Conservation (phyloP, 2,888 invertebrate genomes). For the Kuschelorhynchus macadamiae region DNA sequence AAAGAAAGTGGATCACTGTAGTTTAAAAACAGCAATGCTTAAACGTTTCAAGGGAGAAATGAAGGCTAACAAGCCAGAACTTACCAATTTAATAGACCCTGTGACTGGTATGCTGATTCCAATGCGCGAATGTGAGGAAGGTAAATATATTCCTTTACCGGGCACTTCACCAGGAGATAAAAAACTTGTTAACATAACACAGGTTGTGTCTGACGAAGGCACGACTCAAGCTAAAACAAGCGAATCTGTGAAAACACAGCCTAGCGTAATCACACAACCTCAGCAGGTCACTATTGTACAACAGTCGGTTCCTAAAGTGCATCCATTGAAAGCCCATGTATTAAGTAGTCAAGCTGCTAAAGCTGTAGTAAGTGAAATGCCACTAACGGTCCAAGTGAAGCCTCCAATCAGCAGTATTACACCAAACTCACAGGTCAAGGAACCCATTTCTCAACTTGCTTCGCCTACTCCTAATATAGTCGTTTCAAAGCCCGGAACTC, state of each 20-base stretch:
- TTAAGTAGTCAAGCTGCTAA: slow-evolving; percentile 70
- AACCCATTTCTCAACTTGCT: slow-evolving; percentile 13
- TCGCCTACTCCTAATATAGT: slow-evolving; percentile 23
- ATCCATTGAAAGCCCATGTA: slow-evolving; percentile 76
- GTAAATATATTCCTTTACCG: slow-evolving; percentile 76
- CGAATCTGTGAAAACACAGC: slow-evolving; percentile 39
- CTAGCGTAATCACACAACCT: slow-evolving; percentile 52
- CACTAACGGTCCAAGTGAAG: neutral
- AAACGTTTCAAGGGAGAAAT: slow-evolving; percentile 66
- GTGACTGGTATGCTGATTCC: slow-evolving; percentile 81
- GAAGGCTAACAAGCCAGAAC: slow-evolving; percentile 69
- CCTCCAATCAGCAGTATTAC: neutral
- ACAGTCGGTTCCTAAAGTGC: slow-evolving; percentile 67
- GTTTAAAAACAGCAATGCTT: slow-evolving; percentile 66
- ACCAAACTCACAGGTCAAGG: slow-evolving; percentile 11
- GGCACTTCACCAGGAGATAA: slow-evolving; percentile 52
- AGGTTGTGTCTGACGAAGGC: slow-evolving; percentile 29
- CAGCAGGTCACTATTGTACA: slow-evolving; percentile 54
- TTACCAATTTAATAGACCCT: slow-evolving; percentile 80
- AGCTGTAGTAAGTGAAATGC: slow-evolving; percentile 59
- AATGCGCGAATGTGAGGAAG: slow-evolving; percentile 80
- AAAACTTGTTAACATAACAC: slow-evolving; percentile 29
- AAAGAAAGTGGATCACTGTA: slow-evolving; percentile 62
- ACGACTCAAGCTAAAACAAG: slow-evolving; percentile 19
- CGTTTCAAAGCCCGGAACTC: slow-evolving; percentile 25